phyloP scores from a whole-genome alignment of 2,113 vertebrate species.

The Lophotis ruficrista region DNA sequence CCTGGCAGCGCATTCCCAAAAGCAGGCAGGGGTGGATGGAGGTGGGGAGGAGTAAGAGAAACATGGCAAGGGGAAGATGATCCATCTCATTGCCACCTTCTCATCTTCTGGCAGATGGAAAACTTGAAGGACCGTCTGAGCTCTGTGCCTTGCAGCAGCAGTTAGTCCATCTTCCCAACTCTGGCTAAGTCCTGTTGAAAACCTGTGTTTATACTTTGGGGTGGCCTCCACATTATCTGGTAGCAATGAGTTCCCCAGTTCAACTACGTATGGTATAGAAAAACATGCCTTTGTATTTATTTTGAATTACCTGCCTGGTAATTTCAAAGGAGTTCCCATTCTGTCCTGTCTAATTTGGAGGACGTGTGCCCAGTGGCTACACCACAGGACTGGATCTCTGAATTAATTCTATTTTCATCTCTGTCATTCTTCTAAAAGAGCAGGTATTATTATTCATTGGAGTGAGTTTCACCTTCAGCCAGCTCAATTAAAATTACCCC shows the following conservation, averaged over 20 bases:
- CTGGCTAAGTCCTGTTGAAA: neutral
- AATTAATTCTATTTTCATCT: slow-evolving; percentile 52
- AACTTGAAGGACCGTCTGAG: neutral
- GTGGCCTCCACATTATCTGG: neutral
- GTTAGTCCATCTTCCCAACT: neutral
- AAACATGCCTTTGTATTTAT: neutral
- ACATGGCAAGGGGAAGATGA: neutral
- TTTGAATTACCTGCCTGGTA: neutral
- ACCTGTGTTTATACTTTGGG: neutral
- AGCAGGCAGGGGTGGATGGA: neutral
- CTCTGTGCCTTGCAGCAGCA: neutral
- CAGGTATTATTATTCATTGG: slow-evolving; percentile 41
- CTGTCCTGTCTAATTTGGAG: slow-evolving; percentile 36
- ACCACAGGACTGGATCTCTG: neutral
- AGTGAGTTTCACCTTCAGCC: slow-evolving; percentile 28
- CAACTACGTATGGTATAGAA: fast-evolving
- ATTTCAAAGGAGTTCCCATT: slow-evolving; percentile 43
- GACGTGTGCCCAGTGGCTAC: slow-evolving; percentile 23
- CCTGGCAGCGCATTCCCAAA: fast-evolving
- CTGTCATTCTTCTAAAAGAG: slow-evolving; percentile 37
- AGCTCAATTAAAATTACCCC: slow-evolving; percentile 47
- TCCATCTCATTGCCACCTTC: neutral
- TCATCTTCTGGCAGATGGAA: neutral
- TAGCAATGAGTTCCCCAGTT: neutral
- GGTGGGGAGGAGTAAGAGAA: neutral